Percentiles rank a stretch among this genome's conserved stretches.
phyloP scores from a whole-genome alignment of 2,888 invertebrate species.

The Galerucella pusilla region DNA sequence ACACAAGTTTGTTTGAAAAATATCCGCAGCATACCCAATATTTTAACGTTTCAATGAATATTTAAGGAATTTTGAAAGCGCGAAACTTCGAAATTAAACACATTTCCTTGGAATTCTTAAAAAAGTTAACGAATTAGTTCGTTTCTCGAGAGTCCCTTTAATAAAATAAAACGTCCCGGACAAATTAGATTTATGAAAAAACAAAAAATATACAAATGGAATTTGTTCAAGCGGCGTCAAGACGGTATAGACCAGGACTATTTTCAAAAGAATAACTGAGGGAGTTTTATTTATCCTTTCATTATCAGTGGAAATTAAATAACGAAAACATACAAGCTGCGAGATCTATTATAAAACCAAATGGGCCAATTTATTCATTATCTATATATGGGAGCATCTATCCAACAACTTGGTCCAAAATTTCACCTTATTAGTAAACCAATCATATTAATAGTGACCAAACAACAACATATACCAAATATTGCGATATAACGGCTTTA shows the following conservation, averaged over 20 bases:
- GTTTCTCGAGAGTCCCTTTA: slow-evolving; percentile 44
- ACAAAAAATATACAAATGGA: slow-evolving; percentile 51
- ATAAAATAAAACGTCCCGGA: slow-evolving; percentile 50
- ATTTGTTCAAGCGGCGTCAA: slow-evolving; percentile 48
- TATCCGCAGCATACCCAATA: neutral
- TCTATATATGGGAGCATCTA: too few relatives aligned
- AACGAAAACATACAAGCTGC: too few relatives aligned
- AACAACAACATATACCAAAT: too few relatives aligned
- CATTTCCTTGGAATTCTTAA: slow-evolving; percentile 24
- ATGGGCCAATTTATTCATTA: too few relatives aligned
- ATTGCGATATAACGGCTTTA: too few relatives aligned
- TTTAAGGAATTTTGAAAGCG: slow-evolving; percentile 28
- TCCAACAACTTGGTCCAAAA: too few relatives aligned
- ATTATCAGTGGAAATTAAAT: too few relatives aligned
- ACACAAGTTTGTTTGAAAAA: neutral
- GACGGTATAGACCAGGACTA: slow-evolving; percentile 40
- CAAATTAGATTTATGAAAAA: slow-evolving; percentile 57
- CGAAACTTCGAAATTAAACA: slow-evolving; percentile 32
- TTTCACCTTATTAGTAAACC: too few relatives aligned
- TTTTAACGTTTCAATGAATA: slow-evolving; percentile 24
- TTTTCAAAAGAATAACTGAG: neutral
- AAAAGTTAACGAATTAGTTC: slow-evolving; percentile 44
- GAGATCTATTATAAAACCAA: too few relatives aligned
- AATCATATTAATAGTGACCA: too few relatives aligned
- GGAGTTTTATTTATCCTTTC: too few relatives aligned